phyloP scores from a whole-genome alignment of 2,113 vertebrate species.

The Propithecus coquereli region DNA sequence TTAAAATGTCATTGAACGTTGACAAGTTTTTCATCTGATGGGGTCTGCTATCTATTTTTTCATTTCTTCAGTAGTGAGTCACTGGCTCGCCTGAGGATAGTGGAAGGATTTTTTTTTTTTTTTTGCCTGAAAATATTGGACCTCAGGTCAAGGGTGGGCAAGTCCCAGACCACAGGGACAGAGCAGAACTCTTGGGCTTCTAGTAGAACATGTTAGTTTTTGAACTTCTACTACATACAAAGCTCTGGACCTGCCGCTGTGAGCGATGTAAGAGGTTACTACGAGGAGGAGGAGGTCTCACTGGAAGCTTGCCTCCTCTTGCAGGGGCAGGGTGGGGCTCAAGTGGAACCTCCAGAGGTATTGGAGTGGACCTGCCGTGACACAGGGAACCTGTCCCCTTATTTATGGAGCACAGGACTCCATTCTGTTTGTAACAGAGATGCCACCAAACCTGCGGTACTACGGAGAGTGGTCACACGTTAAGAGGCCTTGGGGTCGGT shows the following conservation, averaged over 20 bases:
- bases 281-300: neutral
- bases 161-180: neutral
- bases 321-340: accelerated
- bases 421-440: neutral
- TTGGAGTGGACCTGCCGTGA: neutral
- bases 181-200: neutral
- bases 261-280: neutral
- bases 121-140: neutral
- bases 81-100: neutral
- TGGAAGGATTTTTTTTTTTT: neutral
- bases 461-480: neutral
- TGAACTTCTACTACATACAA: neutral
- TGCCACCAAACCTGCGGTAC: neutral
- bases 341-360: accelerated
- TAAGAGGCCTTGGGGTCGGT: neutral
- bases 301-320: neutral
- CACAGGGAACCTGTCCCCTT: neutral
- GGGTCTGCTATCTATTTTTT: neutral
- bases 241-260: neutral
- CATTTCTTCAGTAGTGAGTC: neutral
- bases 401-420: neutral
- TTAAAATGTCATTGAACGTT: neutral
- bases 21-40: neutral
- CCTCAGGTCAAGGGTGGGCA: neutral
- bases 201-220: accelerated